Evolutionary conservation across 1,140 invertebrate genomes (phyloP), one percentile per base, ranked within the genome.

Genomic region (Panagrolaimus sp.): DNA sequence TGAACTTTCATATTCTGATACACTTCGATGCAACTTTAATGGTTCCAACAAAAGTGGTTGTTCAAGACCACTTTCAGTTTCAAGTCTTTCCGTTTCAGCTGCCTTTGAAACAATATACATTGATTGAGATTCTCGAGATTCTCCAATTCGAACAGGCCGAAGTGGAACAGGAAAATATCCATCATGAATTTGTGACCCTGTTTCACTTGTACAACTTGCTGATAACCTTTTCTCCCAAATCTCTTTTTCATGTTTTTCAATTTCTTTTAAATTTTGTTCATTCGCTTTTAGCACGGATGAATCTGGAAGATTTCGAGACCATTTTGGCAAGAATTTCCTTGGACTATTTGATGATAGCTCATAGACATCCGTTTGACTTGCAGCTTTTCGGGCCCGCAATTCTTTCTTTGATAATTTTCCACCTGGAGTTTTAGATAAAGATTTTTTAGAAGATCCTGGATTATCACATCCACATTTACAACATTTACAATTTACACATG

Each of bases 381-480:
- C 52, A 2, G 52, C 52, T 21, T 58, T 58, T 28, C 52, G 14
- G 1, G 52, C 52, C 1, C 52, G 8, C 1, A 58, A 8, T n/a
- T 58, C 52, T 28, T 58, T 58, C n/a, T 58, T 58, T 7, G 52
- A 58, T 0, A 58, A n/a, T 21, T 58, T 58, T 28, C 28, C 28
- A 12, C 17, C 15, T 28, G 52, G 21, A 58, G 52, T 58, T 21
- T 26, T 58, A 12, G 52, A n/a, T n/a, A n/a, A n/a, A n/a, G n/a
- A 26, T 17, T 28, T 28, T 12, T 21, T 28, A 58, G 52, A 58
- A 26, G 52, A 58, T 26, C 52, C 52, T 28, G 52, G 52, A 21
- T 58, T 58, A 58, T 58, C 52, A 21, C 52, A 58, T 17, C 28
- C 52, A 58, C 52, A 58, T 58, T 58, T 58, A 58, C 52, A 58